phyloP scores from a whole-genome alignment of 2,113 vertebrate genomes.

The Chaetops frenatus region DNA sequence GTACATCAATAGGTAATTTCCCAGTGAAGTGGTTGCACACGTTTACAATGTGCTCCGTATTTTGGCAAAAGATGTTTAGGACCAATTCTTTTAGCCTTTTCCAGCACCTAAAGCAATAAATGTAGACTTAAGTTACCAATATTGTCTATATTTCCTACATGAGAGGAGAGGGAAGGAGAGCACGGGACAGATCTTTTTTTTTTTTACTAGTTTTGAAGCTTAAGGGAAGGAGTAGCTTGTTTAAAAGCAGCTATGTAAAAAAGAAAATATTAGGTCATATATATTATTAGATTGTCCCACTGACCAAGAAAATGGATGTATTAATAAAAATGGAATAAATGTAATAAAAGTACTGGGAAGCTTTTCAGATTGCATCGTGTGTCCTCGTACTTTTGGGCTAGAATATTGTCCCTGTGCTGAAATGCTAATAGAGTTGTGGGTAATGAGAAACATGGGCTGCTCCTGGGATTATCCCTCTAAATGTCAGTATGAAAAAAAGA shows the following conservation, averaged over 20 bases:
- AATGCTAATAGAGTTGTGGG: neutral
- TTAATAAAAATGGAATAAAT: neutral
- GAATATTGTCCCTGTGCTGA: neutral
- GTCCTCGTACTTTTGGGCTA: neutral
- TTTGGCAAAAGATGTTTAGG: slow-evolving; percentile 42
- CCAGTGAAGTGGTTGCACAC: neutral
- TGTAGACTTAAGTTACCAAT: neutral
- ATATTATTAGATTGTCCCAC: neutral
- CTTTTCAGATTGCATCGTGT: neutral
- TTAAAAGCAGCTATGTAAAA: neutral
- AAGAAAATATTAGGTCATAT: neutral
- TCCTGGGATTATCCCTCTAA: neutral
- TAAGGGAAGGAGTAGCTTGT: neutral
- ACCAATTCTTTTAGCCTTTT: slow-evolving; percentile 16
- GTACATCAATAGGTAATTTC: neutral
- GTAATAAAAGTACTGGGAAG: neutral
- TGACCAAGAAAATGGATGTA: neutral
- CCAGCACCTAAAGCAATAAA: neutral
- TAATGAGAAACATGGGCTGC: neutral
- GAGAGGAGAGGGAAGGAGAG: neutral
- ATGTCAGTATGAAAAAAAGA: neutral
- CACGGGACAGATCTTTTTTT: neutral
- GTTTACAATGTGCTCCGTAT: neutral
- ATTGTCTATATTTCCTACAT: neutral
- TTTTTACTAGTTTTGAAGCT: neutral